Conservation (phyloP, 2,797 vertebrate species). For the Molossus alvarezi region DNA sequence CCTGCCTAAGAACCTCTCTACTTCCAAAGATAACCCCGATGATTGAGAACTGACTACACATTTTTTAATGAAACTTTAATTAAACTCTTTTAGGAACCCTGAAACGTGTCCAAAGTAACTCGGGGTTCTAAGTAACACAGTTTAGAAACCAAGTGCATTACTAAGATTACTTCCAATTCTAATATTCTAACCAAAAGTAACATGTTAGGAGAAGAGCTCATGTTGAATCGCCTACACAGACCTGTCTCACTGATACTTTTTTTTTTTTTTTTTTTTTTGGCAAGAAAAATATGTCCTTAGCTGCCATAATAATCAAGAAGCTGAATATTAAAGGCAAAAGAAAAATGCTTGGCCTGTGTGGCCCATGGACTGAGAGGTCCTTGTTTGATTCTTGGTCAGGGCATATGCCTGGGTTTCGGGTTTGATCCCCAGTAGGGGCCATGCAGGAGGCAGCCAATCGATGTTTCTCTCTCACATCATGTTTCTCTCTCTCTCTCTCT, state of each 20-base stretch:
- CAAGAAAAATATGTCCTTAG: constrained; percentile 13
- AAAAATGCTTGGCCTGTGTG: no score
- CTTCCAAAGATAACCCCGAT: neutral
- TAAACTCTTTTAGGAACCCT: constrained; percentile 25
- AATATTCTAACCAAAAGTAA: constrained; percentile 53
- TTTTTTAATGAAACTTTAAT: constrained; percentile 27
- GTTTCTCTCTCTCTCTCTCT: no score
- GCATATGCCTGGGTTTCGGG: no score
- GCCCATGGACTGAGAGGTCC: no score
- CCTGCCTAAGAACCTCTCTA: neutral
- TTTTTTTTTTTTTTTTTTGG: no score
- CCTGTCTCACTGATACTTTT: neutral
- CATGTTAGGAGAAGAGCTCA: neutral
- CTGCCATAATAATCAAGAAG: constrained; percentile 30
- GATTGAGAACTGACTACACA: constrained; percentile 22
- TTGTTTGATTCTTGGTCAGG: no score
- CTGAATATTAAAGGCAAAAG: neutral
- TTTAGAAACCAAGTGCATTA: constrained; percentile 42
- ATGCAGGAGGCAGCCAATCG: no score
- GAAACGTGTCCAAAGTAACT: neutral
- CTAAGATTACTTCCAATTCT: constrained; percentile 51
- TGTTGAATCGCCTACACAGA: constrained; percentile 24
- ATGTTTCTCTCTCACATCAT: no score
- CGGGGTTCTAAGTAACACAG: neutral
- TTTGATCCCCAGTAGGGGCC: no score